Evolutionary conservation across 1,140 invertebrate species (phyloP).

Genomic region (Ceratina australensis): DNA sequence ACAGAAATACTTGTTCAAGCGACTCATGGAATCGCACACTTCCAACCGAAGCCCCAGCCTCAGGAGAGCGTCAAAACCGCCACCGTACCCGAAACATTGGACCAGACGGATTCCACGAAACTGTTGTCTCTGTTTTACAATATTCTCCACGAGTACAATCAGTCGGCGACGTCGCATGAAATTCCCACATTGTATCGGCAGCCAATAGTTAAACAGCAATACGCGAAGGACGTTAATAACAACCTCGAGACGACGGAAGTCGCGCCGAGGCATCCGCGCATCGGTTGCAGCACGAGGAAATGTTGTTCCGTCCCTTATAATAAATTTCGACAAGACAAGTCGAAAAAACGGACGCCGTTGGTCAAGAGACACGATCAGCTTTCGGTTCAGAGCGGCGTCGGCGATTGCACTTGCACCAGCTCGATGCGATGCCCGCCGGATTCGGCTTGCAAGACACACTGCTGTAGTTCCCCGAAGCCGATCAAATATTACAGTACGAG

Average conservation of each 20-base stretch:
- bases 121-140: conserved; percentile 42
- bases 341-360: background rate
- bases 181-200: background rate
- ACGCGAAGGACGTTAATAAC: conserved; percentile 35
- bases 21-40: background rate
- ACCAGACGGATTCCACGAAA: conserved; percentile 14
- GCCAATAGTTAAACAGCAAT: background rate
- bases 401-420: conserved; percentile 16
- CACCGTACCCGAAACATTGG: background rate
- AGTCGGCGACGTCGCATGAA: background rate
- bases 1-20: conserved; percentile 3
- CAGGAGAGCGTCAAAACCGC: background rate
- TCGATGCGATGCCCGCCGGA: background rate
- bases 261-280: background rate
- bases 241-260: background rate
- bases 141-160: conserved; percentile 34
- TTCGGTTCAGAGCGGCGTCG: background rate
- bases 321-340: background rate
- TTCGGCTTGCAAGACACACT: background rate
- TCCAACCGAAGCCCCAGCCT: background rate
- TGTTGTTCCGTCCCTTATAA: background rate
- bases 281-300: background rate
- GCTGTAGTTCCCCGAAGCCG: background rate
- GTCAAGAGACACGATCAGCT: background rate
- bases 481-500: background rate